Conservation (phyloP, 2,888 invertebrate species). For the Ophion slaviceki region DNA sequence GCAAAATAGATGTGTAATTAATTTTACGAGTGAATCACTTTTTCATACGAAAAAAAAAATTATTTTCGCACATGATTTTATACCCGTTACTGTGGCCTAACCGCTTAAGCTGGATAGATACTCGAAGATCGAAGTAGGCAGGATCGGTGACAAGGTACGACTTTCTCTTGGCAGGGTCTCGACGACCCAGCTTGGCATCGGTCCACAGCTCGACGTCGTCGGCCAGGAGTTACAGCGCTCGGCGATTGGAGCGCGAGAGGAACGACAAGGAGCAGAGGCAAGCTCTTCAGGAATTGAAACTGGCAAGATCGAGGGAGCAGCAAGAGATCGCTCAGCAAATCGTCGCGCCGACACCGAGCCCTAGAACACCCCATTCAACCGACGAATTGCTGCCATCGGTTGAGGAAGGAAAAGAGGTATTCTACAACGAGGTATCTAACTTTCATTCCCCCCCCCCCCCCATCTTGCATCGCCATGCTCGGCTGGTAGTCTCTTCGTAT, state of each 20-base stretch:
- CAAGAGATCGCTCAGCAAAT: conserved; percentile 82
- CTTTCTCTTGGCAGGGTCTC: conserved; percentile 87
- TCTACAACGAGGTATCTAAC: conserved; percentile 78
- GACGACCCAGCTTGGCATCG: conserved; percentile 94
- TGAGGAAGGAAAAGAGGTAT: conserved; percentile 91
- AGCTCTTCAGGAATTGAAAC: conserved; percentile 90
- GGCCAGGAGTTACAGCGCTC: conserved; percentile 92
- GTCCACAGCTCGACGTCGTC: conserved; percentile 94
- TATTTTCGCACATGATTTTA: no score
- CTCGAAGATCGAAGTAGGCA: background rate
- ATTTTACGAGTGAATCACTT: no score
- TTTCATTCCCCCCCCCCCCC: conserved; percentile 25
- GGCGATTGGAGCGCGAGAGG: conserved; percentile 91
- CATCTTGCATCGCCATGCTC: conserved; percentile 8
- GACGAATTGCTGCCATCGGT: conserved; percentile 93
- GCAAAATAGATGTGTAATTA: no score
- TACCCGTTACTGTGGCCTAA: no score
- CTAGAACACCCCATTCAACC: conserved; percentile 92
- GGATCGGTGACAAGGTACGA: conserved; percentile 39
- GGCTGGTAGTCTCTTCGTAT: background rate
- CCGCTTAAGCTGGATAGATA: background rate
- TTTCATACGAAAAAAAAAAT: no score
- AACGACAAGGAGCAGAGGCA: conserved; percentile 92
- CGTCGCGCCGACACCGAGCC: conserved; percentile 87
- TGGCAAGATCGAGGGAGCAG: conserved; percentile 88